phyloP scores from a whole-genome alignment of 2,113 vertebrate species.

The Clarias macrocephalus region DNA sequence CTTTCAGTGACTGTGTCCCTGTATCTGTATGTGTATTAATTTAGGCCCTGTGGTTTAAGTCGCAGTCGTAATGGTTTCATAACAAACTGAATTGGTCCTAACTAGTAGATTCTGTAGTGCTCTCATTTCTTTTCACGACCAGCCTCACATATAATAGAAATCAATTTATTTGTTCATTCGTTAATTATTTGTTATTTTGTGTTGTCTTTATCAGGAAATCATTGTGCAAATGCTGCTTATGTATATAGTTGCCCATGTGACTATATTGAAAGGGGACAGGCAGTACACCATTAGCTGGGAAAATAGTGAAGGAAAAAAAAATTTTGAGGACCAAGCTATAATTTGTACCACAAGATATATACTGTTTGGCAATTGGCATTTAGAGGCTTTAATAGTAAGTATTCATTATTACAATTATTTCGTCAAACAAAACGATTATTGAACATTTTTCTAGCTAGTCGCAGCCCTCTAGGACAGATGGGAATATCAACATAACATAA shows the following conservation, averaged over 20 bases:
- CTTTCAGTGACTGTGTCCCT: not conserved
- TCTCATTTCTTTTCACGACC: not conserved
- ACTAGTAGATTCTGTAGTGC: not conserved
- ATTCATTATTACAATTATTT: not conserved
- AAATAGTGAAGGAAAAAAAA: not conserved
- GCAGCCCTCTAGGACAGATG: not conserved
- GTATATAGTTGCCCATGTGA: not conserved
- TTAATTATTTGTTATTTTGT: not conserved
- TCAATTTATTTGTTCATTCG: not conserved
- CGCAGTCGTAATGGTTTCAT: not conserved
- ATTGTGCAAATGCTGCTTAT: not conserved
- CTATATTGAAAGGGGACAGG: not conserved
- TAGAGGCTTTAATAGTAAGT: not conserved
- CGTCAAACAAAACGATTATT: not conserved
- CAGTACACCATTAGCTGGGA: not conserved
- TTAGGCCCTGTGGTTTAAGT: not conserved
- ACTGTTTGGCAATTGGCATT: not conserved
- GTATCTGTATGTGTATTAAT: not conserved
- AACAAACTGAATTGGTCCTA: not conserved
- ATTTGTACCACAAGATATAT: not conserved
- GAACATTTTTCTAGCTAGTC: not conserved
- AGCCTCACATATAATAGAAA: not conserved
- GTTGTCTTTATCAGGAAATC: not conserved
- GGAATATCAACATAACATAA: not conserved
- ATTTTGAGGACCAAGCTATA: not conserved